Evolutionary conservation across 2,113 vertebrate species (phyloP).

Genomic region (Thoracochromis brauschi): DNA sequence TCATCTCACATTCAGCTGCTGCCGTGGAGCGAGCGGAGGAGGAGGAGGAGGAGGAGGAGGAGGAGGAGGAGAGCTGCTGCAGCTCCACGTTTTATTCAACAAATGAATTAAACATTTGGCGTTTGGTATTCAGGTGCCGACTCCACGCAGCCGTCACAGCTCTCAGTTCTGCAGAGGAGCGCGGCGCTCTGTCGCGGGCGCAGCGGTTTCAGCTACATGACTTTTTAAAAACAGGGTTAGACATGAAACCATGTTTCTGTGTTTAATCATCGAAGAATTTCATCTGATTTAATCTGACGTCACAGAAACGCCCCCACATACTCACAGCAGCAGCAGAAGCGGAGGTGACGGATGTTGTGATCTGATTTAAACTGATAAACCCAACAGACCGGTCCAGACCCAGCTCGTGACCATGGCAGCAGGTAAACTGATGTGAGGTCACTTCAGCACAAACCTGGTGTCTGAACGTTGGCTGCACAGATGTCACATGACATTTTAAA

Average conservation of each 20-base stretch:
- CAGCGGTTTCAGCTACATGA: not conserved
- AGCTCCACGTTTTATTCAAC: not conserved
- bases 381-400: not conserved
- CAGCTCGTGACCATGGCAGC: not conserved
- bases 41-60: not conserved
- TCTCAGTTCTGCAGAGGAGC: not conserved
- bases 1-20: not conserved
- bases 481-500: not conserved
- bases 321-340: not conserved
- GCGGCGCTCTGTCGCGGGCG: not conserved
- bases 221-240: not conserved
- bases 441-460: not conserved
- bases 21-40: not conserved
- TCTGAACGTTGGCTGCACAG: not conserved
- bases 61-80: not conserved
- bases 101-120: constrained; percentile 4
- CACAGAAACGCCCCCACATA: not conserved
- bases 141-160: not conserved
- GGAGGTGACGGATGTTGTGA: not conserved
- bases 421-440: not conserved
- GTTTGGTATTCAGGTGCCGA: not conserved
- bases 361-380: not conserved
- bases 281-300: not conserved
- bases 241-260: not conserved
- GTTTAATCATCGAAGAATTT: not conserved